phyloP scores from a whole-genome alignment of 2,888 invertebrate species.

The Aleiodes testaceus region DNA sequence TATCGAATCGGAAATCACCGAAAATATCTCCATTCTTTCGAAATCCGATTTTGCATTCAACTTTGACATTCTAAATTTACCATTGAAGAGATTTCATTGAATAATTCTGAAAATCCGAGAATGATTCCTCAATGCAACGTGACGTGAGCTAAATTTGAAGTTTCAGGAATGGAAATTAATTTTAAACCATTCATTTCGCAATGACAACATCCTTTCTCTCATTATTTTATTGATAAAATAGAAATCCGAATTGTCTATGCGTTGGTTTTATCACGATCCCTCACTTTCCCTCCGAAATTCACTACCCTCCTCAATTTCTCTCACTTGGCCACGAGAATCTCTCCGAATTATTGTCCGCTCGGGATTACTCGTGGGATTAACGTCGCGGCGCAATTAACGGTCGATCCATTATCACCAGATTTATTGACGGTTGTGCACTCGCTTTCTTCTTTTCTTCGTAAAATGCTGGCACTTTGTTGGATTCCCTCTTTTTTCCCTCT shows the following conservation, averaged over 20 bases:
- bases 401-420: slow-evolving; percentile 44
- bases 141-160: no score
- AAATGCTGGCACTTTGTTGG: slow-evolving; percentile 31
- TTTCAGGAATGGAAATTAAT: no score
- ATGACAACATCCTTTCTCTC: no score
- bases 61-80: no score
- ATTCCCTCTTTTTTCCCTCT: background rate
- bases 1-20: no score
- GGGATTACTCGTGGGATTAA: slow-evolving; percentile 48
- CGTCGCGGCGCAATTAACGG: slow-evolving; percentile 45
- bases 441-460: slow-evolving; percentile 25
- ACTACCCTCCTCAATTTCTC: slow-evolving; percentile 22
- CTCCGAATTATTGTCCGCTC: slow-evolving; percentile 45
- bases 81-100: no score
- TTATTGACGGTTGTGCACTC: slow-evolving; percentile 36
- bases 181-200: no score
- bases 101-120: no score
- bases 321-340: slow-evolving; percentile 32
- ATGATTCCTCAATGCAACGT: no score
- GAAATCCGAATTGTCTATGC: slow-evolving; percentile 53
- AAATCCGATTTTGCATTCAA: slow-evolving; percentile 1
- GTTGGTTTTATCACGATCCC: slow-evolving; percentile 53
- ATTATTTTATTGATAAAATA: no score
- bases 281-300: slow-evolving; percentile 11
- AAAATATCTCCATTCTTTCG: no score